A percentile compares a stretch with the other conserved stretches of the same genome.
Evolutionary conservation across 2,888 invertebrate species (phyloP).

Genomic region (Mylabris sibirica): DNA sequence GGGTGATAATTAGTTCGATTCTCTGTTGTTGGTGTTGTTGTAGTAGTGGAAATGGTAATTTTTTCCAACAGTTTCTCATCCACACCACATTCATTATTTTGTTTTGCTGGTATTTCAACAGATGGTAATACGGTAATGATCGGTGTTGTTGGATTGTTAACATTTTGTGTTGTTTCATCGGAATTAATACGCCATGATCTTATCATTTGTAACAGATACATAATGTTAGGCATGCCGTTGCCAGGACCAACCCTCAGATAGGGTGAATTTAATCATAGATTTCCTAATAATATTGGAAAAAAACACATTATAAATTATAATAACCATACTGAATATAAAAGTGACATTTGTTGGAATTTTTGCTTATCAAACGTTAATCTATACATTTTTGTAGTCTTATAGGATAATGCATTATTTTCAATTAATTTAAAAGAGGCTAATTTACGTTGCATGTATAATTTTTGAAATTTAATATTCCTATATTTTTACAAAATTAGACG

Average conservation of each 20-base stretch:
- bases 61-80: constrained; percentile 21
- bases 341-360: neutral
- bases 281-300: neutral
- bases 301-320: neutral
- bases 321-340: neutral
- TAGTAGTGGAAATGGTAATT: neutral
- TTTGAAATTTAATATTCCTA: neutral
- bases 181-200: constrained; percentile 53
- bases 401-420: constrained; percentile 1
- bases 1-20: constrained; percentile 18
- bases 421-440: neutral
- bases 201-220: constrained; percentile 49
- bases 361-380: neutral
- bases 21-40: constrained; percentile 13
- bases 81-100: constrained; percentile 24
- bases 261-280: neutral
- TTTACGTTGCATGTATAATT: neutral
- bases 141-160: constrained; percentile 51
- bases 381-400: neutral
- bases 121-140: constrained; percentile 55
- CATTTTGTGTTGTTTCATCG: constrained; percentile 23
- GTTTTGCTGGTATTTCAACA: constrained; percentile 49
- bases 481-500: neutral
- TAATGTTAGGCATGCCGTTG: constrained; percentile 50
- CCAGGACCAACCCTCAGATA: neutral